These are phyloP conservation scores for Limonius californicus DNA, from an alignment of 1,140 invertebrate species.

Conservation along the genomic window DNA sequence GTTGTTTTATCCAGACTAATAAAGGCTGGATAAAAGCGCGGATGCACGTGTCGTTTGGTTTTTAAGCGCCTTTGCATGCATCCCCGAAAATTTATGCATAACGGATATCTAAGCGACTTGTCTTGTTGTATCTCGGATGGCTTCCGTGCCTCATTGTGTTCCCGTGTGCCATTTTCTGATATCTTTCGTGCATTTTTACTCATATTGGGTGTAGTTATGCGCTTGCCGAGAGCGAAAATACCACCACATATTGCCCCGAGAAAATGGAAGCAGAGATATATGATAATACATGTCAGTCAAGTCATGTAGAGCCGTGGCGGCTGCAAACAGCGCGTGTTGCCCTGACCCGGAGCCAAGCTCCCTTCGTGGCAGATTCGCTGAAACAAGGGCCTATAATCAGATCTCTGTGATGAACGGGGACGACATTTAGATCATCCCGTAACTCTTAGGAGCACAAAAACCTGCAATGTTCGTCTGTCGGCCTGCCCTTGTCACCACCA, in stretches of 20 bases:
- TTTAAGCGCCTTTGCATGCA: neutral
- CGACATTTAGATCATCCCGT: slow-evolving; percentile 21
- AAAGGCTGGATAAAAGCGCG: no score
- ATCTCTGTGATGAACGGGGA: neutral
- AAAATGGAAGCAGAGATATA: slow-evolving; percentile 23
- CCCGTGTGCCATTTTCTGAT: slow-evolving; percentile 19
- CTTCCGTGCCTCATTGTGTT: slow-evolving; percentile 22
- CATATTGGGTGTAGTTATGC: slow-evolving; percentile 21
- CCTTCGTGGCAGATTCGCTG: neutral
- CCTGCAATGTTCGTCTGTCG: slow-evolving; percentile 20
- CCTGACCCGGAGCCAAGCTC: neutral
- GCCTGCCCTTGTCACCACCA: slow-evolving; percentile 22
- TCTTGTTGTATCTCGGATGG: slow-evolving; percentile 15
- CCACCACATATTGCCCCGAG: slow-evolving; percentile 15
- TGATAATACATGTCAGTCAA: slow-evolving; percentile 19
- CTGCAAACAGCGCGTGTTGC: neutral
- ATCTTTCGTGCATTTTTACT: slow-evolving; percentile 24
- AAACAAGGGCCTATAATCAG: slow-evolving; percentile 2
- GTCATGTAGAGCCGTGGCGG: neutral
- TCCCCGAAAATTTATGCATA: slow-evolving; percentile 22
- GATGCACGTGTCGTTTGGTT: neutral
- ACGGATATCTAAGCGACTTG: slow-evolving; percentile 23
- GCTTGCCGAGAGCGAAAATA: slow-evolving; percentile 17
- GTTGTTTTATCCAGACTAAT: no score
- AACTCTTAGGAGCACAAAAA: slow-evolving; percentile 9